Evolutionary conservation across 2,888 invertebrate genomes (phyloP), one percentile per base, ranked within the genome.

Genomic region (Perithous albicinctus): DNA sequence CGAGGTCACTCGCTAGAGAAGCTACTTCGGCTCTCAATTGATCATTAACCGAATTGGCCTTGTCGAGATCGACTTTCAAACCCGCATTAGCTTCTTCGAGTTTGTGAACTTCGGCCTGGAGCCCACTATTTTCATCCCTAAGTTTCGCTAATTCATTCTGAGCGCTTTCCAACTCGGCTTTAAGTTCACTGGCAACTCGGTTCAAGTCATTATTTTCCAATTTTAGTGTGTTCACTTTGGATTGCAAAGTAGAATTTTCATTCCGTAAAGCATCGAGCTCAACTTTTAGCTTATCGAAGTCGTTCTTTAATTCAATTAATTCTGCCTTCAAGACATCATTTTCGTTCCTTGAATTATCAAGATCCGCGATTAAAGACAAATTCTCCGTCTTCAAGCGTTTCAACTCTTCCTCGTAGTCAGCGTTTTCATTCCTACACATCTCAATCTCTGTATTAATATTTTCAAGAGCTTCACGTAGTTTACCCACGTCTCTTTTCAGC

Each of bases 201-300:
- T 85, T 84, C 41, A 86, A 67, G 8, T 64, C 80, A 46, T 80
- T 61, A 41, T 83, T 83, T 63, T 80, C 59, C 23, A 77, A 76
- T 56, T 48, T 32, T 26, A 84, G 38, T 7, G 54, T 67, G 12
- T 79, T 74, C 3, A 66, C 64, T 26, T 64, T 54, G 6, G 78
- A 63, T 63, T 66, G 73, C 29, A 84, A 61, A 1, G 43, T 48
- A 10, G 77, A 61, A 48, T 72, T 79, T 69, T 78, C 73, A 1
- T 18, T 26, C 1, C 20, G 76, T 20, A 85, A 48, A 7, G 54
- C 73, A 8, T 86, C 82, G 5, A 84, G 18, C 48, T 87, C 82
- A 2, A 10, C 59, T 4, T 43, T 38, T 10, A 46, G 46, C n/a
- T 75, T 48, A n/a, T 77, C 63, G 3, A 85, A 61, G 4, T 84